Conservation (phyloP, 2,888 invertebrate genomes). For the Cephus sareptanus region DNA sequence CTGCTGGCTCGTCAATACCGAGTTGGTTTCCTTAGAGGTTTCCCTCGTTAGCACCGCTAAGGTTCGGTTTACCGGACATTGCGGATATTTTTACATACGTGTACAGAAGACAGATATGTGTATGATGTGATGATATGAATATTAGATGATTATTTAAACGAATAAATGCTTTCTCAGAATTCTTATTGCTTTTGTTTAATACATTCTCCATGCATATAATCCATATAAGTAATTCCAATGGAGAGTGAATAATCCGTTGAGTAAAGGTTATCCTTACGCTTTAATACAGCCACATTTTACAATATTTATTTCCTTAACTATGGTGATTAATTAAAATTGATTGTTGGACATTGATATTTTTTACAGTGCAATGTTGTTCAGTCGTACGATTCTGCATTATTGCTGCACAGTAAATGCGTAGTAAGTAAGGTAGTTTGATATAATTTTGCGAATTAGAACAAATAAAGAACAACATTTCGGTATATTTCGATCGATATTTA, state of each 20-base stretch:
- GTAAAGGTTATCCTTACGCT: not conserved
- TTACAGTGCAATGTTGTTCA: not conserved
- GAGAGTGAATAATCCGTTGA: not conserved
- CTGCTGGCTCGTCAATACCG: slow-evolving; percentile 15
- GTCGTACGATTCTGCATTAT: not conserved
- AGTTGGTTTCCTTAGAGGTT: slow-evolving; percentile 12
- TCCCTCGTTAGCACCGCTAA: not conserved
- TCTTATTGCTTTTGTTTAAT: slow-evolving; percentile 12
- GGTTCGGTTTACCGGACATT: slow-evolving; percentile 19
- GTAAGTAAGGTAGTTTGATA: not conserved
- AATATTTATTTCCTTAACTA: not conserved
- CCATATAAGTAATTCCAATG: not conserved
- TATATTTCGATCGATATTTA: not conserved
- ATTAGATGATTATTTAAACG: slow-evolving; percentile 55
- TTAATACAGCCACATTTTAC: not conserved
- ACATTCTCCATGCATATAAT: not conserved
- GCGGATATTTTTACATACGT: slow-evolving; percentile 62
- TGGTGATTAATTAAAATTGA: too few species aligned
- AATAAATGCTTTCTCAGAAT: slow-evolving; percentile 47
- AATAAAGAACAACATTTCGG: not conserved
- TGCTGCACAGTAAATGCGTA: not conserved
- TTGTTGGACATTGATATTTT: not conserved
- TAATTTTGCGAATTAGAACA: not conserved
- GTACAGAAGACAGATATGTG: slow-evolving; percentile 53
- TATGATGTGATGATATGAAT: slow-evolving; percentile 23